Evolutionary conservation across 2,797 vertebrate genomes (phyloP).

Genomic region (Macroramphosus scolopax): DNA sequence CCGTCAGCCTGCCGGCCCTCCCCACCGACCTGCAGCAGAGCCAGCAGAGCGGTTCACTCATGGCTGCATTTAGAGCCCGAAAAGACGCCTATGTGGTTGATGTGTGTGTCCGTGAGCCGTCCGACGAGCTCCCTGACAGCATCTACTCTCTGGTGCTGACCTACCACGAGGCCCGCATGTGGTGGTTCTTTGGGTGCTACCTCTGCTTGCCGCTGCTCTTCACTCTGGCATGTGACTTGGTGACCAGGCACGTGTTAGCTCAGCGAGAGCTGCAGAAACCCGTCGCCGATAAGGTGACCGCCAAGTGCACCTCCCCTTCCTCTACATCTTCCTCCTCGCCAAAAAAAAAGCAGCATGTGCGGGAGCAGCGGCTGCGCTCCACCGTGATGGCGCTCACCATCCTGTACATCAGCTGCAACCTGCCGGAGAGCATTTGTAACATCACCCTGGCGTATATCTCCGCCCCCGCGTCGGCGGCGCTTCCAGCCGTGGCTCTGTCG

Average conservation of each 20-base stretch:
- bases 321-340: conserved; percentile 30
- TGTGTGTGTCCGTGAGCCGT: conserved; percentile 84
- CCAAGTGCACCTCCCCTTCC: conserved; percentile 49
- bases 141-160: conserved; percentile 90
- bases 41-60: conserved; percentile 35
- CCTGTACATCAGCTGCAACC: conserved; percentile 82
- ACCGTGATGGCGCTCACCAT: conserved; percentile 82
- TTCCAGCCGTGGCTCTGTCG: conserved; percentile 28
- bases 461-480: conserved; percentile 61
- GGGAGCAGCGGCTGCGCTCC: conserved; percentile 79
- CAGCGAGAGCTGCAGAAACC: conserved; percentile 33
- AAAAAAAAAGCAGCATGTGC: conserved; percentile 55
- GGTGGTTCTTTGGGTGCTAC: conserved; percentile 97
- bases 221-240: conserved; percentile 88
- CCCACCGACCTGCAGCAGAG: conserved; percentile 26
- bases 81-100: conserved; percentile 66
- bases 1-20: conserved; percentile 25
- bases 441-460: conserved; percentile 85
- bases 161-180: conserved; percentile 91
- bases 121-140: conserved; percentile 79
- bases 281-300: conserved; percentile 26
- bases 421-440: conserved; percentile 87
- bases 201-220: conserved; percentile 93
- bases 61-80: conserved; percentile 22
- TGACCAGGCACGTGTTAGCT: conserved; percentile 83